Evolutionary conservation across 1,140 invertebrate species (phyloP).

Genomic region (Bicyclus anynana): DNA sequence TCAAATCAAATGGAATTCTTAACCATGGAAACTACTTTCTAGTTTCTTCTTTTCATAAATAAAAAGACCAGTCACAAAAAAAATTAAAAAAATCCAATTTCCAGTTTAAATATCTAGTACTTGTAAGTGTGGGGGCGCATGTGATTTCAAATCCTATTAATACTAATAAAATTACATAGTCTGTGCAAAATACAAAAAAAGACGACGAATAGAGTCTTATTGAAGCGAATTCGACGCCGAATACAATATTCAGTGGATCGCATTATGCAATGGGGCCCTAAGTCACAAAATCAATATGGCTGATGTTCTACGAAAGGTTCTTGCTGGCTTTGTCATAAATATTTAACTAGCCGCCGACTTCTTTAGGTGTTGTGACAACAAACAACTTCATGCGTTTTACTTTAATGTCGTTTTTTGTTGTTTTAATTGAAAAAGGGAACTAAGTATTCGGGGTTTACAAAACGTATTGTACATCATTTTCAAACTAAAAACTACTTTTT

Average conservation of each 20-base stretch:
- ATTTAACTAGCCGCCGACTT: constrained; percentile 53
- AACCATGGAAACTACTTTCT: too few relatives aligned
- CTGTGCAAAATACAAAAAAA: background rate
- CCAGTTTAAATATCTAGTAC: too few relatives aligned
- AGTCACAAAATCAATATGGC: constrained; percentile 67
- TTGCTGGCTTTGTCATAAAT: constrained; percentile 59
- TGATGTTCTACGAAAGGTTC: constrained; percentile 52
- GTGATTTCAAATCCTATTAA: background rate
- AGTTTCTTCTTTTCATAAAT: too few relatives aligned
- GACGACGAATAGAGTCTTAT: constrained; percentile 12
- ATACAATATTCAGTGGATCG: constrained; percentile 63
- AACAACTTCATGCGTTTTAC: background rate
- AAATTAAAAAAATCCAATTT: too few relatives aligned
- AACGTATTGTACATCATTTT: too few relatives aligned
- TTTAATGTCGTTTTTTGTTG: background rate
- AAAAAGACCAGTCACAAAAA: too few relatives aligned
- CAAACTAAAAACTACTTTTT: too few relatives aligned
- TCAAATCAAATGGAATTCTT: too few relatives aligned
- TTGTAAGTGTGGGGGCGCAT: background rate
- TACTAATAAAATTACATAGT: background rate
- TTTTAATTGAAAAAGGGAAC: background rate
- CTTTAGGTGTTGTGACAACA: constrained; percentile 33
- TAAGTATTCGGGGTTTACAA: too few relatives aligned
- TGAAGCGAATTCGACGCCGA: constrained; percentile 34
- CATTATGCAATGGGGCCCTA: constrained; percentile 61